Conservation (phyloP, 1,140 invertebrate genomes). For the Whitmania pigra region DNA sequence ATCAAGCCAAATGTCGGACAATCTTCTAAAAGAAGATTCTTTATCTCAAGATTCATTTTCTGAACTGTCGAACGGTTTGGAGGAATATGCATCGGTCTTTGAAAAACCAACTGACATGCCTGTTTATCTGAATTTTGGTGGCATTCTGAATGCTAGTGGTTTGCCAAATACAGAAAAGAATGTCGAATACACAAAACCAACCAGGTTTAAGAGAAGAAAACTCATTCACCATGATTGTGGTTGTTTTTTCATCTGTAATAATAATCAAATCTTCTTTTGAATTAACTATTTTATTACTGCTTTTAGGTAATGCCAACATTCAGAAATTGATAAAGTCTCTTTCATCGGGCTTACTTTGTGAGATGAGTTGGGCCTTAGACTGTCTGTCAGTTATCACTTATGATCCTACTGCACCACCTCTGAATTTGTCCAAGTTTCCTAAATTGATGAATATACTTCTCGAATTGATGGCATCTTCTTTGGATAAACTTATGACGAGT, state of each 20-base stretch:
- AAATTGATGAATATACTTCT: not conserved
- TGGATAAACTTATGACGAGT: too few species aligned
- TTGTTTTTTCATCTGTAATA: not conserved
- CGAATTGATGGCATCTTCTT: not conserved
- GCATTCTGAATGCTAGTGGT: not conserved
- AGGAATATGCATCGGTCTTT: not conserved
- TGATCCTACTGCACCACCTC: not conserved
- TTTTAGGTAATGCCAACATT: not conserved
- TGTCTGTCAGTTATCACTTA: constrained; percentile 2
- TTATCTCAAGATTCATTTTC: constrained; percentile 10
- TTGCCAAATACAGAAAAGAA: not conserved
- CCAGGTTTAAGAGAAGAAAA: constrained; percentile 5
- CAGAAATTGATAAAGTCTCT: not conserved
- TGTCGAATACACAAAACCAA: not conserved
- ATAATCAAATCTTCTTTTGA: not conserved
- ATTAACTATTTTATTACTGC: not conserved
- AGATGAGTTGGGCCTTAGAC: constrained; percentile 2
- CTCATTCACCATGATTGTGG: not conserved
- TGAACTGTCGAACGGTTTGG: not conserved
- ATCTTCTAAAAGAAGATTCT: not conserved
- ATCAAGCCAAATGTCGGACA: not conserved
- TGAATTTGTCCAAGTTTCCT: not conserved
- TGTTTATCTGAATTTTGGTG: not conserved
- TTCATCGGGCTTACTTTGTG: not conserved
- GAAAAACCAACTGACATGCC: not conserved